Conservation (phyloP, 2,888 invertebrate species). For the Tenodera sinensis region DNA sequence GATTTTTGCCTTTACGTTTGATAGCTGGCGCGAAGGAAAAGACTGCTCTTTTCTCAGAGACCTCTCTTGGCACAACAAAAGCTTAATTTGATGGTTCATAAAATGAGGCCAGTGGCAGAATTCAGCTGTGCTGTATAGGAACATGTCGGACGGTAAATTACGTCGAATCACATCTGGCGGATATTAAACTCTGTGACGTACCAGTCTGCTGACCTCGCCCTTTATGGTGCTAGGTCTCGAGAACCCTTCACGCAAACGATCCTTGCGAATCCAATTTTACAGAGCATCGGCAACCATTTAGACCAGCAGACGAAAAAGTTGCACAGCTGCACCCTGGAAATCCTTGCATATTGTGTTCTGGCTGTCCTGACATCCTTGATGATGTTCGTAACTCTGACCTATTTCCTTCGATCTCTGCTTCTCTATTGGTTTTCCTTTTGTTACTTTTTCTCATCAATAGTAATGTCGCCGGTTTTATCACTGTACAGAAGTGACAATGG, state of each 20-base stretch:
- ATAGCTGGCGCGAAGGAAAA: neutral
- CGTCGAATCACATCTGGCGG: neutral
- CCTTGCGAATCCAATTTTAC: constrained; percentile 11
- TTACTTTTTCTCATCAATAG: neutral
- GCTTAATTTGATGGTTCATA: neutral
- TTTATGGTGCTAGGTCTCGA: neutral
- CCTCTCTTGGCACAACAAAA: neutral
- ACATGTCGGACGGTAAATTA: neutral
- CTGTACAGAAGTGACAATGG: no score
- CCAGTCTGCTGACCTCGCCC: neutral
- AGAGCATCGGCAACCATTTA: neutral
- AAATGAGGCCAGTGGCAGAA: neutral
- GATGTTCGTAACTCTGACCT: neutral
- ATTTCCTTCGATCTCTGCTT: neutral
- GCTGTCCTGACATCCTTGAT: neutral
- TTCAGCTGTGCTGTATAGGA: neutral
- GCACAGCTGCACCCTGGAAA: neutral
- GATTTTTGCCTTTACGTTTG: neutral
- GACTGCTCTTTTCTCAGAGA: neutral
- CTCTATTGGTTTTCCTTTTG: neutral
- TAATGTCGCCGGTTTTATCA: no score
- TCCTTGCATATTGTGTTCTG: neutral
- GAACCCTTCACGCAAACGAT: neutral
- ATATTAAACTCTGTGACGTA: neutral
- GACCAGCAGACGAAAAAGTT: neutral